phyloP scores from a whole-genome alignment of 2,888 invertebrate species.

The Acleris laterana region DNA sequence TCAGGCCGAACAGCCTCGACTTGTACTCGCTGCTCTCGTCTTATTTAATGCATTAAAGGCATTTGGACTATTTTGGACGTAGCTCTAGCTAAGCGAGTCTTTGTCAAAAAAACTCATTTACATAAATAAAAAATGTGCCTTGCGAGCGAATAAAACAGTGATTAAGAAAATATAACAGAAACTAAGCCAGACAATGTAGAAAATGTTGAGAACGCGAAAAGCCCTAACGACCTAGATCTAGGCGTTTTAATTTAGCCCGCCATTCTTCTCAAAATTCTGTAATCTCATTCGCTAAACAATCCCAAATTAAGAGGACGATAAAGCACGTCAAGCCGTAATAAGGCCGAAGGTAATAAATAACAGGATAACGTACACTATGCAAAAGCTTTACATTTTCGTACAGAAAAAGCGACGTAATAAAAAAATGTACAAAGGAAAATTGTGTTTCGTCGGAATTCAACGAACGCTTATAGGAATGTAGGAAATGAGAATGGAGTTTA shows the following conservation, averaged over 20 bases:
- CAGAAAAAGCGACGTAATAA: constrained; percentile 1
- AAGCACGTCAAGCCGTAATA: constrained; percentile 13
- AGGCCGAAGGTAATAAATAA: constrained; percentile 21
- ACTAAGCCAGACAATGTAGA: no score
- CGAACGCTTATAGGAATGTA: background rate
- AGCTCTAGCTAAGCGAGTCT: no score
- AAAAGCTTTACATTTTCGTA: constrained; percentile 11
- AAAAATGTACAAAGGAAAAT: background rate
- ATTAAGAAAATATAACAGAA: no score
- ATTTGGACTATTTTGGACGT: no score
- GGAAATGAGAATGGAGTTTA: constrained; percentile 4
- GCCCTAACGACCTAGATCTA: background rate
- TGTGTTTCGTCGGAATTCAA: constrained; percentile 1
- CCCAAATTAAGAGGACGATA: constrained; percentile 15
- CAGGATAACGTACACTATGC: constrained; percentile 13
- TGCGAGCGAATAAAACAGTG: no score
- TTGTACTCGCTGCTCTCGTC: no score
- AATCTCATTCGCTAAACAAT: constrained; percentile 16
- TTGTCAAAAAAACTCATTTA: no score
- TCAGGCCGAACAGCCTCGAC: no score
- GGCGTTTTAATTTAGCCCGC: background rate
- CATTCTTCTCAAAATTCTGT: constrained; percentile 6
- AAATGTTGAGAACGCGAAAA: background rate
- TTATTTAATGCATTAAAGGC: no score
- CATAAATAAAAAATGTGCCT: no score